These are phyloP conservation scores for Clarias pachynema DNA, from an alignment of 2,797 vertebrate species.

Conservation along the genomic window DNA sequence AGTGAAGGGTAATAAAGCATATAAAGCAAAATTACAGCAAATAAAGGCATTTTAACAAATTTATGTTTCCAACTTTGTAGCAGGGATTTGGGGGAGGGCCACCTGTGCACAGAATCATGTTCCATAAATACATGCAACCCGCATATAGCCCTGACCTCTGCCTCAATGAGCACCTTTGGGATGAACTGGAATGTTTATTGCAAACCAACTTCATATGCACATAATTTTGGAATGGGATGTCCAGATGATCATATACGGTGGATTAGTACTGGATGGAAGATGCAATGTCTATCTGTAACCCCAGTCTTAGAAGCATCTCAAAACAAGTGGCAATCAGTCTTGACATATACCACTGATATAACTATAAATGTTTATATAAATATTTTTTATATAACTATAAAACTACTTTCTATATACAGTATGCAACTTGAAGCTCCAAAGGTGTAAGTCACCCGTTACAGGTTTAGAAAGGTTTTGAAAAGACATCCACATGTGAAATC, in stretches of 20 bases:
- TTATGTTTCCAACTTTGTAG: not conserved
- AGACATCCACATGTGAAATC: not conserved
- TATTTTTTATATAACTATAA: too few species aligned
- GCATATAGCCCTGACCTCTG: not conserved
- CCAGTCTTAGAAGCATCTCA: not conserved
- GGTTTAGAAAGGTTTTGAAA: not conserved
- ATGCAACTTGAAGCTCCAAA: not conserved
- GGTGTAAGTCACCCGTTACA: not conserved
- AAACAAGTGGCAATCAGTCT: not conserved
- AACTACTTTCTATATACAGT: not conserved
- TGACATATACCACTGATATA: too few species aligned
- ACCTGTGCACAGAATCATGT: not conserved
- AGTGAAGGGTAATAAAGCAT: not conserved
- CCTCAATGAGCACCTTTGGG: not conserved
- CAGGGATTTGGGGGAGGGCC: not conserved
- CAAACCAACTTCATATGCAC: not conserved
- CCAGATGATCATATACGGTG: not conserved
- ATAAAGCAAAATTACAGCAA: not conserved
- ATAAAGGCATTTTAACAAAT: not conserved
- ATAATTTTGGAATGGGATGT: not conserved
- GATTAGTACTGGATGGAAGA: not conserved
- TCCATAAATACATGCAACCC: not conserved
- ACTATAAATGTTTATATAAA: not conserved
- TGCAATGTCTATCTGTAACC: not conserved
- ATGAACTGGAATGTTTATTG: not conserved